A percentile compares a stretch with the other conserved stretches of the same genome.
phyloP scores from a whole-genome alignment of 1,140 invertebrate species.

The Venturia canescens region DNA sequence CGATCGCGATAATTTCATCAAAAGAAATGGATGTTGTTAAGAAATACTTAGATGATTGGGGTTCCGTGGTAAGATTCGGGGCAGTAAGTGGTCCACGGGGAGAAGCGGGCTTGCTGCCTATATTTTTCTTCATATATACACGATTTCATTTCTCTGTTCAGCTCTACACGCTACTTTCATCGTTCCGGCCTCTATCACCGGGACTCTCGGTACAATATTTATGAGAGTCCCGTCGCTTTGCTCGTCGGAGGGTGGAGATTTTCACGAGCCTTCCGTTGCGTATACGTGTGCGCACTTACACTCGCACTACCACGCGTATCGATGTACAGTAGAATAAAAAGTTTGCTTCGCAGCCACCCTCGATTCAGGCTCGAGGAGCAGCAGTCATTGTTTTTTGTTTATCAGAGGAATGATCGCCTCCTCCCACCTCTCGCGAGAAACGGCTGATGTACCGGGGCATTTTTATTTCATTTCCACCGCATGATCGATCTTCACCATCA shows the following conservation, averaged over 20 bases:
- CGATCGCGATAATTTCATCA: conserved; percentile 50
- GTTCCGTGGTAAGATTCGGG: conserved; percentile 68
- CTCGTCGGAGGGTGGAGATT: conserved; percentile 68
- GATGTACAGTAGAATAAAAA: not conserved
- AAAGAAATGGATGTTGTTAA: conserved; percentile 58
- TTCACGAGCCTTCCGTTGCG: conserved; percentile 51
- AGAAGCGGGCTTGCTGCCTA: conserved; percentile 60
- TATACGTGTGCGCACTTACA: conserved; percentile 27
- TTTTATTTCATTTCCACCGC: conserved; percentile 36
- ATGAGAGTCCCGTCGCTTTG: conserved; percentile 67
- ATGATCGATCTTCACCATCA: conserved; percentile 32
- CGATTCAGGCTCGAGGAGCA: not conserved
- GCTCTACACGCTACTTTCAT: conserved; percentile 33
- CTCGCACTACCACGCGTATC: not conserved
- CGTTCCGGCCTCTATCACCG: conserved; percentile 44
- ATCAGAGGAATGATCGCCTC: conserved; percentile 46
- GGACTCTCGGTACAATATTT: conserved; percentile 68
- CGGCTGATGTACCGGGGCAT: not conserved
- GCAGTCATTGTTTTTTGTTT: conserved; percentile 48
- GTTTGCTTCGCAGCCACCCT: not conserved
- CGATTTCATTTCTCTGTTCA: not conserved
- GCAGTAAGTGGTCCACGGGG: conserved; percentile 73
- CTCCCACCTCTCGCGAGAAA: conserved; percentile 14
- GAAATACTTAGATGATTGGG: conserved; percentile 74
- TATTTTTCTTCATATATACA: not conserved